Evolutionary conservation across 2,888 invertebrate species (phyloP).

Genomic region (Mesoligia furuncula): DNA sequence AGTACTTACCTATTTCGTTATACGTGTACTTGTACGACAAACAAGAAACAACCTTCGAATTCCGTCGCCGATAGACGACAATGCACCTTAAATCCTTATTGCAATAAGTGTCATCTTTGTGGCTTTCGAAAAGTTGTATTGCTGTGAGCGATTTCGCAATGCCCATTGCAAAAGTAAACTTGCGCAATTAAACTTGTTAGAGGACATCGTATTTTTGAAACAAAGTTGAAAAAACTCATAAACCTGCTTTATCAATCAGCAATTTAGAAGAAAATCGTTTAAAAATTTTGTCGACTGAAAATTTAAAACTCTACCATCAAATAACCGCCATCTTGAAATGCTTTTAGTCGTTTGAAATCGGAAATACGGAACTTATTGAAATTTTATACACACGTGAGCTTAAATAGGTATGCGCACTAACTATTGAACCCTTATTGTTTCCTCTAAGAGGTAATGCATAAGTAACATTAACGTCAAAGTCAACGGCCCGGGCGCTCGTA

Average conservation of each 20-base stretch:
- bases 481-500: constrained; percentile 27
- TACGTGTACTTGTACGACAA: neutral
- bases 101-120: neutral
- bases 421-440: constrained; percentile 40
- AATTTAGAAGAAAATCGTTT: constrained; percentile 6
- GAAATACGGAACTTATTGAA: constrained; percentile 31
- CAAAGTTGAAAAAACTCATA: neutral
- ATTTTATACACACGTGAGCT: constrained; percentile 18
- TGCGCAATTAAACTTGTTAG: constrained; percentile 19
- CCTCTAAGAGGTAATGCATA: constrained; percentile 49
- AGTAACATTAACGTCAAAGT: constrained; percentile 61
- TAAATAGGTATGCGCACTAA: constrained; percentile 29
- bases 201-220: neutral
- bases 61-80: neutral
- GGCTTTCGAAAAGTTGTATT: constrained; percentile 7
- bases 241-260: neutral
- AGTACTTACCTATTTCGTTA: neutral
- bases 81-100: neutral
- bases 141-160: neutral
- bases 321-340: neutral
- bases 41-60: neutral
- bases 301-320: neutral
- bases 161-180: constrained; percentile 3
- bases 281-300: neutral
- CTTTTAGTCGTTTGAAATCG: constrained; percentile 18